Base-by-base conservation (phyloP, 2,888 invertebrate species). In the Sisyra nigra region DNA sequence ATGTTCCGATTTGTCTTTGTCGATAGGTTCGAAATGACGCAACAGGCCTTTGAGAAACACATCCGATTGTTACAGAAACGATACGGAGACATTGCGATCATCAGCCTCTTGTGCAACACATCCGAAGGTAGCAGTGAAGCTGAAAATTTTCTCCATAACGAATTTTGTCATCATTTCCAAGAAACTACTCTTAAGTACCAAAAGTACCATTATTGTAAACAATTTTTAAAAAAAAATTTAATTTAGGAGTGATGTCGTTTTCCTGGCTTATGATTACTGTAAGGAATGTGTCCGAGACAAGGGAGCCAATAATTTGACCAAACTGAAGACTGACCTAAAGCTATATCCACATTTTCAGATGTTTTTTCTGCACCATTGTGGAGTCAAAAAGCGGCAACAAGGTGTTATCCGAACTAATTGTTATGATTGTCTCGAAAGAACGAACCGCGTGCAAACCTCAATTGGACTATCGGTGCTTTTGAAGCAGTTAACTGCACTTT, bases 341-440 rank as follows among this genome's bases (percentile, higher is more conserved):
- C 7, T 24, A 7, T 24, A 24, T 24, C 24, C 24, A 33, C 9
- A 37, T 15, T 3, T 14, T 3, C 19, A 14, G 6, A 18, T 4
- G 17, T 9, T 19, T 18, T 37, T 37, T 19, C 10, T 37, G 15
- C 18, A 18, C 10, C 17, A 37, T 19, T 11, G 9, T 19, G 37
- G 37, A 4, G 11, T 2, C 1, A 5, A 8, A 2, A n/a, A 11
- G n/a, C n/a, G 18, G 18, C 37, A 37, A 37, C 8, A 18, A 10
- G 8, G 37, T 19, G 9, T 19, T 3, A 37, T 37, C 2, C 37
- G 37, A 2, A 19, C 15, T 11, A 19, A 37, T 37, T 37, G 37
- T 37, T 37, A 18, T 37, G 37, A 37, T 37, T 19, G 19, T 37
- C n/a, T 37, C 3, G 19, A 37, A n/a, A 17, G 37, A 8, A 19